Evolutionary conservation across 2,888 invertebrate species (phyloP), one percentile per base, ranked within the genome.

Genomic region (Hydroisotoma schaefferi): DNA sequence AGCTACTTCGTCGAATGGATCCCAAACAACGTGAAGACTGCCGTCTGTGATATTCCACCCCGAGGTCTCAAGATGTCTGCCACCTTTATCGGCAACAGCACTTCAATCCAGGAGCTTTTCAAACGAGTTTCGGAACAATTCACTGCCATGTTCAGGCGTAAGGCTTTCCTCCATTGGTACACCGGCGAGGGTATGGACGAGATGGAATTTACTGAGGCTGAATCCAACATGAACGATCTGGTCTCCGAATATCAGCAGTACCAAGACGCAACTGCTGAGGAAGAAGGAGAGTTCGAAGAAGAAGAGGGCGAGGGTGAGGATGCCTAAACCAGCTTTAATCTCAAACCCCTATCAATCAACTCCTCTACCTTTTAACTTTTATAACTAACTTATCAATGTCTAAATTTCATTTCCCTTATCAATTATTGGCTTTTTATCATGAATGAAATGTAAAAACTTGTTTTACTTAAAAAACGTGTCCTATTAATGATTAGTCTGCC

Each of bases 21-120:
- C 78, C 93, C 93, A 54, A 91, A 92, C 81, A 93, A 94, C 78
- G 90, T 92, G 54, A 94, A 93, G 83, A 89, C 89, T 22, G 92
- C 92, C 74, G 90, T 92, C 69, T 94, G 93, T 79, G 93, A 94
- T 79, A 94, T 94, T 76, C 93, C 90, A 69, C 90, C 90, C 18
- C 84, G 91, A 15, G 83, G 83, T 40, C 76, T 83, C 22, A 83
- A 83, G 74, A 84, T 84, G 82, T 79, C 82, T 1, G 82, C 83
- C 25, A 84, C 84, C 4, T 84, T 84, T 73, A 80, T 84, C 66
- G 84, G 82, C 29, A 82, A 79, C 61, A 79, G 79, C 28, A 82
- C 82, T 15, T 80, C 82, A 23, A 82, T 82, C 68, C 81, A 81
- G 72, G 81, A 81, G 73, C 74, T 81, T 51, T 81, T 81, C 76